Conservation (phyloP, 1,140 invertebrate genomes). For the Oedothorax gibbosus region DNA sequence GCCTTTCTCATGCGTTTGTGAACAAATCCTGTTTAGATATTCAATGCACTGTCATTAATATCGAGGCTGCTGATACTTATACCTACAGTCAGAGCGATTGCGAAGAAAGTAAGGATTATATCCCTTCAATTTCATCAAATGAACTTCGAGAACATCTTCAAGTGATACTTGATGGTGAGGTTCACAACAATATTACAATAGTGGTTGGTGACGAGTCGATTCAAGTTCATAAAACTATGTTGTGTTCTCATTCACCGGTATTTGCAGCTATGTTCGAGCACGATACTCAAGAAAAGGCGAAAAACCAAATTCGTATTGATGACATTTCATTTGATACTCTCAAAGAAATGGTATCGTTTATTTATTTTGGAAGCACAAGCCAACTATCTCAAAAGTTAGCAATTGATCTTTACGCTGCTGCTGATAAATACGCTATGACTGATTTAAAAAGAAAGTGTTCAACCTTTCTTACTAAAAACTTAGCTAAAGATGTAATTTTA, state of each 20-base stretch:
- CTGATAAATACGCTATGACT: slow-evolving; percentile 58
- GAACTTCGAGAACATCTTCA: slow-evolving; percentile 34
- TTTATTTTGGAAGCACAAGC: slow-evolving; percentile 37
- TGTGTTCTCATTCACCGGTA: slow-evolving; percentile 34
- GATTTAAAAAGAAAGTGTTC: slow-evolving; percentile 45
- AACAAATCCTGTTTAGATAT: not conserved
- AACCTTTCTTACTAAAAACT: slow-evolving; percentile 24
- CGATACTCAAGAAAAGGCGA: slow-evolving; percentile 24
- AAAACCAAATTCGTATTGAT: slow-evolving; percentile 19
- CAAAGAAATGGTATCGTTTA: slow-evolving; percentile 32
- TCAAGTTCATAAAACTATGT: slow-evolving; percentile 19
- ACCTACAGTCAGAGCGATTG: not conserved
- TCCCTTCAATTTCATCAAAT: not conserved
- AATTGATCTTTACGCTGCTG: slow-evolving; percentile 54
- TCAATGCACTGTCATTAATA: slow-evolving; percentile 15
- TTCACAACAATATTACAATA: not conserved
- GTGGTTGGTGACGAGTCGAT: slow-evolving; percentile 17
- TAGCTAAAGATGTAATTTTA: slow-evolving; percentile 16
- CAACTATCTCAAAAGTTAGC: slow-evolving; percentile 10
- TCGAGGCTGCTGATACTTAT: not conserved
- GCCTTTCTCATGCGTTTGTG: not conserved
- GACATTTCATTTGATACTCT: slow-evolving; percentile 24
- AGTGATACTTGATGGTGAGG: slow-evolving; percentile 29
- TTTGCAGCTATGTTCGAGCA: slow-evolving; percentile 48
- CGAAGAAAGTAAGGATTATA: not conserved